Percentiles rank a stretch among this genome's conserved stretches.
phyloP scores from a whole-genome alignment of 2,888 invertebrate genomes.

The Chironomus riparius region DNA sequence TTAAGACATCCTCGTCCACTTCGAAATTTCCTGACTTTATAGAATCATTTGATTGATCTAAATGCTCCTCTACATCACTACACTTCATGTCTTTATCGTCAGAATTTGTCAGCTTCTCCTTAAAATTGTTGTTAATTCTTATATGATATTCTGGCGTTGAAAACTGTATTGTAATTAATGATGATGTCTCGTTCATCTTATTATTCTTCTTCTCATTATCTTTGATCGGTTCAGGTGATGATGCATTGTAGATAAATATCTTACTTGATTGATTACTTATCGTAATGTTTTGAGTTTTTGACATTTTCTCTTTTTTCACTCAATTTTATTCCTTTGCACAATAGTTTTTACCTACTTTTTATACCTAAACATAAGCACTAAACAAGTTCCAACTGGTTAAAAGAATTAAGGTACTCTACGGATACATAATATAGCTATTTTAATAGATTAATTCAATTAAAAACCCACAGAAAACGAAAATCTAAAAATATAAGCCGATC shows the following conservation, averaged over 20 bases:
- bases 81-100: neutral
- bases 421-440: neutral
- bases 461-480: neutral
- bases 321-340: neutral
- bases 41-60: no score
- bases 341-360: neutral
- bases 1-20: slow-evolving; percentile 58
- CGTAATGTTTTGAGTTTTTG: neutral
- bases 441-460: neutral
- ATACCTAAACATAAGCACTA: neutral
- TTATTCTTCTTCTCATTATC: neutral
- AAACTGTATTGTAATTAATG: slow-evolving; percentile 1
- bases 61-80: neutral
- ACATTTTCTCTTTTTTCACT: neutral
- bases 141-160: slow-evolving; percentile 11
- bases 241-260: slow-evolving; percentile 9
- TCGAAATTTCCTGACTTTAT: neutral
- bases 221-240: neutral
- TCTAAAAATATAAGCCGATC: no score
- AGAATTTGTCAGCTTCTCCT: neutral
- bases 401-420: neutral
- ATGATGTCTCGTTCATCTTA: neutral
- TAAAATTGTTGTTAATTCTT: slow-evolving; percentile 7
- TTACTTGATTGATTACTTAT: slow-evolving; percentile 13
- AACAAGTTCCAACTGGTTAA: neutral